Conservation (phyloP, 2,113 vertebrate genomes). For the Furnarius figulus region DNA sequence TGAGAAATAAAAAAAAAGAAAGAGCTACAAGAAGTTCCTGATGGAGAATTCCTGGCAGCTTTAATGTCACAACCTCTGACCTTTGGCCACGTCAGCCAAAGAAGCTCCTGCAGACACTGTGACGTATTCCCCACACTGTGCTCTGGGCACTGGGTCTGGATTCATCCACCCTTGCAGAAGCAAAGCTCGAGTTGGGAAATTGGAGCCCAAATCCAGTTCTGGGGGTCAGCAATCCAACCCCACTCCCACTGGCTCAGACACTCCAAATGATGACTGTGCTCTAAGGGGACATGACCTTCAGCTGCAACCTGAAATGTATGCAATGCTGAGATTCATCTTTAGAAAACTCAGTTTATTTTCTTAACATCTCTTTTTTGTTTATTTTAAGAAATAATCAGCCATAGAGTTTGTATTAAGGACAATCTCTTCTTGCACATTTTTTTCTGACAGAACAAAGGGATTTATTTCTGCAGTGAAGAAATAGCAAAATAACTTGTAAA, state of each 20-base stretch:
- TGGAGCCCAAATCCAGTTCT: not conserved
- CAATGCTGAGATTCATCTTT: not conserved
- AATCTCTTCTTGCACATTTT: conserved; percentile 3
- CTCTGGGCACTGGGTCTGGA: not conserved
- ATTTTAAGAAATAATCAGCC: not conserved
- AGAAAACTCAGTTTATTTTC: not conserved
- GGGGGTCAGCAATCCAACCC: not conserved
- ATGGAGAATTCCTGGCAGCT: not conserved
- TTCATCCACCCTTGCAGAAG: not conserved
- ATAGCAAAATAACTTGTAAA: conserved; percentile 1
- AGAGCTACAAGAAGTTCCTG: not conserved
- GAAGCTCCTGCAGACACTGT: not conserved
- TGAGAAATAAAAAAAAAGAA: not conserved
- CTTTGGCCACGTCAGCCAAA: not conserved
- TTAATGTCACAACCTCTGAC: not conserved
- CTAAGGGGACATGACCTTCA: not conserved
- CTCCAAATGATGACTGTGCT: not conserved
- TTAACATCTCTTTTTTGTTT: not conserved
- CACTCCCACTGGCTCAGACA: not conserved
- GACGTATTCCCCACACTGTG: not conserved
- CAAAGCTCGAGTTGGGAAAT: not conserved
- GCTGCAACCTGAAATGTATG: not conserved
- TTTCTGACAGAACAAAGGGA: conserved; percentile 44
- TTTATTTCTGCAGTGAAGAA: conserved; percentile 38
- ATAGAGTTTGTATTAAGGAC: not conserved